Evolutionary conservation across 2,113 vertebrate species (phyloP), one percentile per base, ranked within the genome.

Genomic region (Mirza zaza): DNA sequence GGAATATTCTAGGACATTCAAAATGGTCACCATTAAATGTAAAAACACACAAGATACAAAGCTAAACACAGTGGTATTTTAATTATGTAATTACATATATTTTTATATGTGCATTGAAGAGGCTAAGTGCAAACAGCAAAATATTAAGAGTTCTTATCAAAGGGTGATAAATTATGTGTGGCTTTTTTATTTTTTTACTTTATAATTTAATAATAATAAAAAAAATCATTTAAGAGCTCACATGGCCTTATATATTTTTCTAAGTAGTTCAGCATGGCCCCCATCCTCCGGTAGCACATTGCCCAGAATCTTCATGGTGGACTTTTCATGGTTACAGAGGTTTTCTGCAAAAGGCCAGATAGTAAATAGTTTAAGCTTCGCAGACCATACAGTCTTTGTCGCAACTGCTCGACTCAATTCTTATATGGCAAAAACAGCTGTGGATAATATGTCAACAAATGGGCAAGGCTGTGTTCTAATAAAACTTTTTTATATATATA

Each of bases 161-260:
- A 65, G 20, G 27, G 25, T 77, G 39, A 88, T 21, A 85, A 82
- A 84, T 85, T 39, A 81, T 17, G n/a, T 32, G 39, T 67, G 36
- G 5, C 11, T 88, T 91, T 91, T 95, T 87, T 71, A 65, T 82
- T 95, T 93, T 84, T 52, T 45, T 77, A 71, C 70, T 85, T 70
- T 77, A 77, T 80, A 90, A 65, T 48, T 92, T 77, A 67, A 73
- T 63, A 67, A 73, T 63, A 79, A 50, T 39, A 1, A 55, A 45
- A 91, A 77, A 50, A 42, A 57, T 9, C 42, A 17, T 29, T 48
- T 32, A 86, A 83, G 57, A 79, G 29, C 17, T 59, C 32, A 34
- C 0, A 0, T 65, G 39, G 6, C 36, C 52, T 86, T 36, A 2
- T 7, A 2, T 45, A 27, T 73, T 34, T 48, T 77, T 90, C 50